A percentile compares a stretch with the other conserved stretches of the same genome.
Conservation (phyloP, 2,113 vertebrate genomes). For the Megaceryle torquata region DNA sequence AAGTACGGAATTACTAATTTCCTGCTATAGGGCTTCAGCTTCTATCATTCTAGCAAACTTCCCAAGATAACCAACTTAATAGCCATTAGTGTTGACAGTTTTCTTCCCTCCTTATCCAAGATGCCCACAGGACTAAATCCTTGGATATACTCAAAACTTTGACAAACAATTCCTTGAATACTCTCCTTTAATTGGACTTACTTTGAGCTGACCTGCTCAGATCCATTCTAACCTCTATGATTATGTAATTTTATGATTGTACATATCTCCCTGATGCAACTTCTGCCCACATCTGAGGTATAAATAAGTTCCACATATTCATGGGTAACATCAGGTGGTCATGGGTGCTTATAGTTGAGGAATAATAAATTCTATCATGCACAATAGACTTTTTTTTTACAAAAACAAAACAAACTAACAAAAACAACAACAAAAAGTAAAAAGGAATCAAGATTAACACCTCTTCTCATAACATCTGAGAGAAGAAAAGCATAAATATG, state of each 20-base stretch:
- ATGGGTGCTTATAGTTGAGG: neutral
- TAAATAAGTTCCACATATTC: neutral
- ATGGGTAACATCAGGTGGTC: neutral
- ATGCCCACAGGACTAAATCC: fast-evolving
- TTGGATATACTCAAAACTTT: neutral
- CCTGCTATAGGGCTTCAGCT: neutral
- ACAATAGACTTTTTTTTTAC: neutral
- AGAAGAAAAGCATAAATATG: neutral
- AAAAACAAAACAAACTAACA: neutral
- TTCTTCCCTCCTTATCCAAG: neutral
- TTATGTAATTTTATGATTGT: neutral
- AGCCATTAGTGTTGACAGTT: neutral
- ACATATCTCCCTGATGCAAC: neutral
- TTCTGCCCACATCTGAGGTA: neutral
- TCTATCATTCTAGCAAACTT: neutral
- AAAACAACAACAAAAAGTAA: neutral
- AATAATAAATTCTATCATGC: neutral
- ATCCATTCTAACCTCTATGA: neutral
- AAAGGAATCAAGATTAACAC: neutral
- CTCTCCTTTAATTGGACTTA: neutral
- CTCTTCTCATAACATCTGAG: neutral
- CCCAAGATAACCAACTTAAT: neutral
- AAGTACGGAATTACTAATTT: neutral
- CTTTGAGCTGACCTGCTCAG: neutral
- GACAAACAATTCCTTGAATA: neutral